phyloP scores from a whole-genome alignment of 2,888 invertebrate genomes.

The Apamea monoglypha region DNA sequence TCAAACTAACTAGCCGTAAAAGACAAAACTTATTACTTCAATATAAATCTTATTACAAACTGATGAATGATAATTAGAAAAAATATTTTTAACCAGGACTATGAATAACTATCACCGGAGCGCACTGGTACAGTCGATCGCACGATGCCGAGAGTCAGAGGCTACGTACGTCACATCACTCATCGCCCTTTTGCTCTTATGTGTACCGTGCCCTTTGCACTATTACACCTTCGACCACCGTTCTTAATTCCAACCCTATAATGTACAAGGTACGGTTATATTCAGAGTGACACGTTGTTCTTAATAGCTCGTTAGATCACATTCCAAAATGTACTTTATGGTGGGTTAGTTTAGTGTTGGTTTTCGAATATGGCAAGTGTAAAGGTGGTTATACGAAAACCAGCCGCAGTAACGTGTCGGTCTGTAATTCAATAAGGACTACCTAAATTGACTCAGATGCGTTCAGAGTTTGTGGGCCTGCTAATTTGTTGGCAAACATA shows the following conservation, averaged over 20 bases:
- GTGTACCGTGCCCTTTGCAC: conserved; percentile 75
- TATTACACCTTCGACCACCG: conserved; percentile 56
- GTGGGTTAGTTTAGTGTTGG: conserved; percentile 2
- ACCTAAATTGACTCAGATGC: conserved; percentile 88
- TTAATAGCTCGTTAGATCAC: conserved; percentile 43
- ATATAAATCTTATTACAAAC: conserved; percentile 62
- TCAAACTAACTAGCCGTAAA: conserved; percentile 53
- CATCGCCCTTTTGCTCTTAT: conserved; percentile 83
- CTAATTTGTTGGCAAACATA: conserved; percentile 88
- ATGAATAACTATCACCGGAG: conserved; percentile 72
- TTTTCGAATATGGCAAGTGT: conserved; percentile 30
- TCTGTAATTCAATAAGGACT: conserved; percentile 88
- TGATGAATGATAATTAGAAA: conserved; percentile 68
- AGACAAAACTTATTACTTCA: conserved; percentile 56
- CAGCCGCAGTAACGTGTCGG: conserved; percentile 84
- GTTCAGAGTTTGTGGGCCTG: conserved; percentile 82
- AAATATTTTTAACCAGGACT: conserved; percentile 66
- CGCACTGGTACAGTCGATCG: conserved; percentile 75
- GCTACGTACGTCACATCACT: conserved; percentile 86
- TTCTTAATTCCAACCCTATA: conserved; percentile 65
- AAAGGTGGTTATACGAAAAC: conserved; percentile 69
- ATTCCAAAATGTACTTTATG: conserved; percentile 40
- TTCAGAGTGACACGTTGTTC: conserved; percentile 34
- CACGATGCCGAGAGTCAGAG: conserved; percentile 82
- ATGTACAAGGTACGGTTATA: conserved; percentile 32